Conservation (phyloP, 2,888 invertebrate species). For the Hydroisotoma schaefferi region DNA sequence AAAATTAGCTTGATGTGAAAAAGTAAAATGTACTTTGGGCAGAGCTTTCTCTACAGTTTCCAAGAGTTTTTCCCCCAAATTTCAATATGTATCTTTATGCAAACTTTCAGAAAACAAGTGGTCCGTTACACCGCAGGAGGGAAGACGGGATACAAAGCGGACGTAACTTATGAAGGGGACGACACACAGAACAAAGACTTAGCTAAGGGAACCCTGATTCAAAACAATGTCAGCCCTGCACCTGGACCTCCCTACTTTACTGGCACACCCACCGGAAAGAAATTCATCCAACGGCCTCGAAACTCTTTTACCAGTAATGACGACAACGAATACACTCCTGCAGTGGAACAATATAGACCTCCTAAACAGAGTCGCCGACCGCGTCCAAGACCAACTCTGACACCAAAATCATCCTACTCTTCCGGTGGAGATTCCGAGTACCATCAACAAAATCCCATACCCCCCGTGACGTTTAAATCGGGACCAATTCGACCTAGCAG, state of each 20-base stretch:
- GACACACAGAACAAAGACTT: neutral
- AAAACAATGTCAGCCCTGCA: neutral
- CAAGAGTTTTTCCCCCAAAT: too few relatives aligned
- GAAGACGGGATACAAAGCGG: constrained; percentile 85
- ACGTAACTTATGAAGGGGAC: constrained; percentile 64
- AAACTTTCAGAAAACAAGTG: constrained; percentile 58
- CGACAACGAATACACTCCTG: neutral
- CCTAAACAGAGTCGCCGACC: constrained; percentile 2
- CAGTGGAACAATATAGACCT: neutral
- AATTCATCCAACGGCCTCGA: neutral
- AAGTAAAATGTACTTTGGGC: too few relatives aligned
- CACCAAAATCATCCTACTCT: constrained; percentile 23
- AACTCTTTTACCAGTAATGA: neutral
- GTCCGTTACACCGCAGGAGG: constrained; percentile 83
- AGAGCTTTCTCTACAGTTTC: too few relatives aligned
- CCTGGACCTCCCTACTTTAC: neutral
- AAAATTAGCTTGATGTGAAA: too few relatives aligned
- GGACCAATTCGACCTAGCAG: too few relatives aligned
- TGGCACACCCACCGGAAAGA: neutral
- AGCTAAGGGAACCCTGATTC: neutral
- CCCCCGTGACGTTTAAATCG: too few relatives aligned
- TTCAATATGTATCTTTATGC: too few relatives aligned
- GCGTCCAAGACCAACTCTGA: constrained; percentile 13
- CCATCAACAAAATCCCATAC: neutral
- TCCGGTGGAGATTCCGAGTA: constrained; percentile 11